Evolutionary conservation across 2,797 vertebrate genomes (phyloP).

Genomic region (Pseudochirops cupreus): DNA sequence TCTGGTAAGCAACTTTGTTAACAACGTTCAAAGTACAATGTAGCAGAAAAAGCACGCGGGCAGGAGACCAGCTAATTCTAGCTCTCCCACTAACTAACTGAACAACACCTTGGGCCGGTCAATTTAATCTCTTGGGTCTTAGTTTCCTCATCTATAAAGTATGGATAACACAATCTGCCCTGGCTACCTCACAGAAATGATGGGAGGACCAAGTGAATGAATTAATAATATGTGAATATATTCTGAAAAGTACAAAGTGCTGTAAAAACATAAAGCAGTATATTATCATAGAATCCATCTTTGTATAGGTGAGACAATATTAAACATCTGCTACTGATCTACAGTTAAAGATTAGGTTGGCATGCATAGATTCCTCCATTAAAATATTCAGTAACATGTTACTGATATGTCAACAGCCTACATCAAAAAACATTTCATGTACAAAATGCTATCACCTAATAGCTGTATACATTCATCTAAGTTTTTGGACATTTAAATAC

Average conservation of each 20-base stretch:
- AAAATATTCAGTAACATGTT: slow-evolving; percentile 70
- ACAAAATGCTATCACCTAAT: slow-evolving; percentile 76
- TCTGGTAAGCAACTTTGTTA: slow-evolving; percentile 41
- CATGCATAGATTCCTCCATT: slow-evolving; percentile 41
- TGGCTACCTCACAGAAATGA: slow-evolving; percentile 45
- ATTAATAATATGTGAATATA: slow-evolving; percentile 46
- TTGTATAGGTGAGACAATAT: slow-evolving; percentile 45
- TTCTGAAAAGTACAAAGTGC: slow-evolving; percentile 34
- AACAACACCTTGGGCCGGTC: slow-evolving; percentile 26
- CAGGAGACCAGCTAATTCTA: neutral
- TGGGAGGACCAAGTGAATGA: slow-evolving; percentile 47
- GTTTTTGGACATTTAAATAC: slow-evolving; percentile 57
- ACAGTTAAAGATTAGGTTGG: neutral
- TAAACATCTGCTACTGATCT: slow-evolving; percentile 16
- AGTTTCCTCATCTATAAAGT: slow-evolving; percentile 62
- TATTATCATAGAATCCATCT: slow-evolving; percentile 43
- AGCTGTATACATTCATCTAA: slow-evolving; percentile 75
- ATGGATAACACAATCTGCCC: slow-evolving; percentile 35
- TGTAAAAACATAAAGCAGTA: slow-evolving; percentile 43
- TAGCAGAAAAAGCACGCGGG: slow-evolving; percentile 43
- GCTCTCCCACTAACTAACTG: slow-evolving; percentile 45
- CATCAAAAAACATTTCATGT: slow-evolving; percentile 76
- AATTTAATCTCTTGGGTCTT: slow-evolving; percentile 57
- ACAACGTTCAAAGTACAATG: slow-evolving; percentile 53
- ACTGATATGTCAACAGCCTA: slow-evolving; percentile 68